These are phyloP conservation scores for Dryas iulia DNA, from an alignment of 1,140 invertebrate species.

Conservation along the genomic window DNA sequence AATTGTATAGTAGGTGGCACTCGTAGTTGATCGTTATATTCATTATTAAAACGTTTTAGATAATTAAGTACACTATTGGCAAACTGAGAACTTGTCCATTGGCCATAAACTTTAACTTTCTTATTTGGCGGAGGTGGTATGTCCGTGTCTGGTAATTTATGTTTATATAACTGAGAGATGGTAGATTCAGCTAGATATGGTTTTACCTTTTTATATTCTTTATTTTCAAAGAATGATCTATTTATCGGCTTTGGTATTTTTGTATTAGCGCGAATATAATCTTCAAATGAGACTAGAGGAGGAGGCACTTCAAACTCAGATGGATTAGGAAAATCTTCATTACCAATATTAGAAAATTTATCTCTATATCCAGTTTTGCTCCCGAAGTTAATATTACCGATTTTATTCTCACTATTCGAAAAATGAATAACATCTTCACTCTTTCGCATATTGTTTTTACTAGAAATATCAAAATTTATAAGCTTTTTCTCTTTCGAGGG, in stretches of 20 bases:
- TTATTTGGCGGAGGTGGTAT: slow-evolving; percentile 43
- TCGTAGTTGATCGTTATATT: slow-evolving; percentile 47
- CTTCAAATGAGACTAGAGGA: slow-evolving; percentile 26
- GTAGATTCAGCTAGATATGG: neutral
- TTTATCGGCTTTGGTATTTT: slow-evolving; percentile 13
- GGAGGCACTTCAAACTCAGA: slow-evolving; percentile 61
- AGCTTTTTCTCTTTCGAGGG: slow-evolving; percentile 37
- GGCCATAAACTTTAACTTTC: slow-evolving; percentile 54
- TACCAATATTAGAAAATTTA: slow-evolving; percentile 26
- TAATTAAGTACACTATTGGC: slow-evolving; percentile 64
- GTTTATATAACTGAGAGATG: neutral
- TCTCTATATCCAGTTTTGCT: slow-evolving; percentile 15
- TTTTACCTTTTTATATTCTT: neutral
- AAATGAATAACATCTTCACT: slow-evolving; percentile 40
- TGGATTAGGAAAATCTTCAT: slow-evolving; percentile 33
- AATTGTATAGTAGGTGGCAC: slow-evolving; percentile 54
- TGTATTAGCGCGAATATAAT: slow-evolving; percentile 23
- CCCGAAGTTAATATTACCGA: slow-evolving; percentile 42
- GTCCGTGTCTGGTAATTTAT: slow-evolving; percentile 43
- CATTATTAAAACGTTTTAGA: slow-evolving; percentile 58
- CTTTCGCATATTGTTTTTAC: slow-evolving; percentile 23
- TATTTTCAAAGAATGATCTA: neutral
- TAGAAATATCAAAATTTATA: slow-evolving; percentile 33
- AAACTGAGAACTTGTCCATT: slow-evolving; percentile 65
- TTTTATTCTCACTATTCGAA: slow-evolving; percentile 49